phyloP scores from a whole-genome alignment of 1,140 invertebrate genomes.

The Oedothorax gibbosus region DNA sequence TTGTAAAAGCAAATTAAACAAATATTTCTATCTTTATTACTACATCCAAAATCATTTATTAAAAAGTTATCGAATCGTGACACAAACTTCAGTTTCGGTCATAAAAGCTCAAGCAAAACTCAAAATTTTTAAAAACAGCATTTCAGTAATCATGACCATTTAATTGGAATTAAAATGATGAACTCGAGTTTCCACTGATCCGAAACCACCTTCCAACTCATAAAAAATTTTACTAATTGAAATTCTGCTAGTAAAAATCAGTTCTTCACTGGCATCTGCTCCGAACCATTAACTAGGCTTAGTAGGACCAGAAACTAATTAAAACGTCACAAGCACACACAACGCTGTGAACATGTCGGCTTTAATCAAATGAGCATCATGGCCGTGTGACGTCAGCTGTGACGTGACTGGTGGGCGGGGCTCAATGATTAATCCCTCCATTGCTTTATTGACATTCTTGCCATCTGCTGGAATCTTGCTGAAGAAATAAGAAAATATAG shows the following conservation, averaged over 20 bases:
- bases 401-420: conserved; percentile 34
- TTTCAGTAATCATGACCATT: background rate
- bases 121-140: no score
- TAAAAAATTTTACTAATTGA: background rate
- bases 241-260: conserved; percentile 17
- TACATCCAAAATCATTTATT: no score
- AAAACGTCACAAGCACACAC: conserved; percentile 29
- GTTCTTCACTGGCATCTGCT: background rate
- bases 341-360: conserved; percentile 1
- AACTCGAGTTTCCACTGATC: background rate
- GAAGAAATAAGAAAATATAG: background rate
- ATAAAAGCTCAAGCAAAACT: no score
- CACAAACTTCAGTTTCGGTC: no score
- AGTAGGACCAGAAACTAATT: conserved; percentile 32
- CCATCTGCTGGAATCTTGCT: conserved; percentile 18
- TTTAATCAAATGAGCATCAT: conserved; percentile 46
- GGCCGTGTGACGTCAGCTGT: conserved; percentile 25
- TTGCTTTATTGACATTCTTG: conserved; percentile 40
- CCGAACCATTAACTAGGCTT: conserved; percentile 41
- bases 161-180: conserved; percentile 16
- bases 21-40: no score
- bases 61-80: no score
- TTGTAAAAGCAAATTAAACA: no score
- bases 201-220: background rate
- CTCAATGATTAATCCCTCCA: conserved; percentile 43